Evolutionary conservation across 2,113 vertebrate genomes (phyloP), one percentile per base, ranked within the genome.

Genomic region (Gymnorhina tibicen): DNA sequence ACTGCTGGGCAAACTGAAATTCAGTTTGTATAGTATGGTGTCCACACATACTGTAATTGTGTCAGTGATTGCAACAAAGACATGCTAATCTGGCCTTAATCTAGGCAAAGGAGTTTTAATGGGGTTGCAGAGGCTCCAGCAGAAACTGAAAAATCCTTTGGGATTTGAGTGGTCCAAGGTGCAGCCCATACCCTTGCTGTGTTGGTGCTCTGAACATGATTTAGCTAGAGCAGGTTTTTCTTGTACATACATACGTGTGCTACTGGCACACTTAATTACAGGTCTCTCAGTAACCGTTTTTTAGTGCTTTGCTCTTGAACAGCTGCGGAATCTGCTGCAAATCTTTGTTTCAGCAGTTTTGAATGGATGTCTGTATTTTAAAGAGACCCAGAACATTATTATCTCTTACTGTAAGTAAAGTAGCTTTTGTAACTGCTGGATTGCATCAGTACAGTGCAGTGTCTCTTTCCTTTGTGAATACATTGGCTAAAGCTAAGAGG

Each of bases 191-290:
- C 20, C 7, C 16, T 77, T 11, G 1, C 35, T 50, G 52, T 17
- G 12, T 32, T 10, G 13, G 63, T 80, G 33, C 27, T 84, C 35
- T 69, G 35, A 87, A 10, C 0, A 2, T n/a, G 53, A 32, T 53
- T 41, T 82, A 63, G 20, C 58, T 72, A 23, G 72, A 72, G 35
- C 35, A 69, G n/a, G 17, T 56, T 88, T 75, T 76, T 42, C 67
- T 73, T 62, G 27, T 60, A 13, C 0, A 0, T n/a, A 17, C 18
- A n/a, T n/a, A 2, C 0, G 0, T 28, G 27, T 28, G 35, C 32
- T 73, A 1, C 58, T 78, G 82, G n/a, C 52, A 63, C 23, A 5
- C 26, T 87, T 68, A 47, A 42, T 39, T 60, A 24, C 47, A 39
- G 47, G 6, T 82, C 39, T 81, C 39, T 91, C 80, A 67, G 60